Conservation (phyloP, 35 echinoderm and acorn worm species). For the Stichopus chloronotus region DNA sequence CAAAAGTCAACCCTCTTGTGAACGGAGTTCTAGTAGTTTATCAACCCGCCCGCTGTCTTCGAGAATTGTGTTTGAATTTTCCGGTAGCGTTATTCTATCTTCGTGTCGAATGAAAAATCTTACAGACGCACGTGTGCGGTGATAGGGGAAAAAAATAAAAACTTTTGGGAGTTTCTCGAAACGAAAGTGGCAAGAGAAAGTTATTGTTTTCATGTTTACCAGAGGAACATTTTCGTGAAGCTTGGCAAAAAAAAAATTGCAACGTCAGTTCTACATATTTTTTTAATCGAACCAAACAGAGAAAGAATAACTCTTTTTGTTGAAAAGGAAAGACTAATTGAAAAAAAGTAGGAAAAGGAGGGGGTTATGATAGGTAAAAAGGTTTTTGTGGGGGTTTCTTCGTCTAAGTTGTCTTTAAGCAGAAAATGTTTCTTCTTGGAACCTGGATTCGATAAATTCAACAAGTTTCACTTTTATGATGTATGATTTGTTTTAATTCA, state of each 20-base stretch:
- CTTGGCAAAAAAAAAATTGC: background rate
- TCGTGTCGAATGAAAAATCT: background rate
- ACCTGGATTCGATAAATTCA: too few species aligned
- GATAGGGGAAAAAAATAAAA: constrained; percentile 7
- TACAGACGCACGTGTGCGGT: constrained; percentile 10
- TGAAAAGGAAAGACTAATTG: too few species aligned
- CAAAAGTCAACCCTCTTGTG: constrained; percentile 61
- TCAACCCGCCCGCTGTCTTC: constrained; percentile 30
- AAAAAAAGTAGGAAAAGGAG: too few species aligned
- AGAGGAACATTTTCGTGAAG: background rate
- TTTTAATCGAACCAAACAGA: too few species aligned
- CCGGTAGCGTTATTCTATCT: background rate
- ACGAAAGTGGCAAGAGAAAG: background rate
- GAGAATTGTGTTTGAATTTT: constrained; percentile 13
- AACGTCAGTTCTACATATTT: too few species aligned
- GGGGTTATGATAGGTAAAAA: too few species aligned
- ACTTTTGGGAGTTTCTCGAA: constrained; percentile 28
- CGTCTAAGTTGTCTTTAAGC: too few species aligned
- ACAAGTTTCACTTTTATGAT: too few species aligned
- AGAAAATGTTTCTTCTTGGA: too few species aligned
- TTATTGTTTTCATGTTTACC: constrained; percentile 1
- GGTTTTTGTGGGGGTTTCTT: too few species aligned
- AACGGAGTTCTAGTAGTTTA: constrained; percentile 48
- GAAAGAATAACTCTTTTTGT: too few species aligned
- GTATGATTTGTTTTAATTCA: too few species aligned